Conservation (phyloP, 2,797 vertebrate species). For the Smutsia gigantea region DNA sequence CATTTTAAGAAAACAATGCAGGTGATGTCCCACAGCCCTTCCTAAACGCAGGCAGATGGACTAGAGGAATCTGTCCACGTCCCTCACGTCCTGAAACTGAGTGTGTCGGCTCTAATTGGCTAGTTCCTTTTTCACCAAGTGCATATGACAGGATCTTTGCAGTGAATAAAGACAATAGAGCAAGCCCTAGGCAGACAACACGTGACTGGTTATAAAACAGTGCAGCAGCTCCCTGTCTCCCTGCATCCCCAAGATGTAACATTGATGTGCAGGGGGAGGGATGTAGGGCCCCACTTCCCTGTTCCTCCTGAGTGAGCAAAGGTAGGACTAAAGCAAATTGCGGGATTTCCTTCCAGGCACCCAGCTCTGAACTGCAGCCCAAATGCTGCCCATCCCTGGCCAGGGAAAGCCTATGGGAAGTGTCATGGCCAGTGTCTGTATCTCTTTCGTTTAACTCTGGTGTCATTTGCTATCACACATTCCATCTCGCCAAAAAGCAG, state of each 20-base stretch:
- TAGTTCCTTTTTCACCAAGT: background rate
- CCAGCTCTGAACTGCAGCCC: background rate
- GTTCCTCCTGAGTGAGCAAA: background rate
- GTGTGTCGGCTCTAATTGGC: background rate
- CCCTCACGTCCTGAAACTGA: background rate
- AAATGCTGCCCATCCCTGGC: background rate
- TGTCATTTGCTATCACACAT: background rate
- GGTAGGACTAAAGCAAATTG: background rate
- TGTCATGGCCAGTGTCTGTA: background rate
- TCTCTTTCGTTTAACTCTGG: background rate
- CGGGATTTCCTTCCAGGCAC: background rate
- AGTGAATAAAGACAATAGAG: background rate
- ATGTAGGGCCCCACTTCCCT: fast-evolving
- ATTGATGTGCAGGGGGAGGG: background rate
- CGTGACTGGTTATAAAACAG: background rate
- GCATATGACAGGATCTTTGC: background rate
- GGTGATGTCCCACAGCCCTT: background rate
- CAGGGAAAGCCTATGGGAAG: background rate
- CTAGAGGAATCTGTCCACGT: background rate
- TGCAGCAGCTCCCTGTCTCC: no score
- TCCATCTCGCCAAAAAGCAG: background rate
- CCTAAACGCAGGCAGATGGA: background rate
- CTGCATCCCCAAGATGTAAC: background rate
- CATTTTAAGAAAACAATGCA: background rate
- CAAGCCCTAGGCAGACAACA: background rate